Percentiles rank a stretch among this genome's conserved stretches.
phyloP scores from a whole-genome alignment of 2,888 invertebrate species.

The Syrphus vitripennis region DNA sequence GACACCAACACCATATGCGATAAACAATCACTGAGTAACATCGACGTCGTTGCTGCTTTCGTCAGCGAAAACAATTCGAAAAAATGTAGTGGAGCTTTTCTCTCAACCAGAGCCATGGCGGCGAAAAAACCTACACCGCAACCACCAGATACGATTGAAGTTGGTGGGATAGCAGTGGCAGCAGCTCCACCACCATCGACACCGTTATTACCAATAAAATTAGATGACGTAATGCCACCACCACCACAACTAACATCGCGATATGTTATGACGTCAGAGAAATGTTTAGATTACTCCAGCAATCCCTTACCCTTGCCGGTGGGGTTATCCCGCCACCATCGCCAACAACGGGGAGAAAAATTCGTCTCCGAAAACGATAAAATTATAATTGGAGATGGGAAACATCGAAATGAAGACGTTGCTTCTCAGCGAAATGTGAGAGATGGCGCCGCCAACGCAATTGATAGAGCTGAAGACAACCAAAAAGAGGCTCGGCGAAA shows the following conservation, averaged over 20 bases:
- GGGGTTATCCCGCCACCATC: not conserved
- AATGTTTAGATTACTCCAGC: slow-evolving; percentile 7
- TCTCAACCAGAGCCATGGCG: not conserved
- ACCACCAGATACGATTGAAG: slow-evolving; percentile 20
- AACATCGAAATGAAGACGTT: not conserved
- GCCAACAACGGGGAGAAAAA: slow-evolving; percentile 12
- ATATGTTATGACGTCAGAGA: slow-evolving; percentile 41
- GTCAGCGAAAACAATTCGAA: slow-evolving; percentile 32
- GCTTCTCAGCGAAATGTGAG: slow-evolving; percentile 4
- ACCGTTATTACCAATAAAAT: slow-evolving; percentile 28
- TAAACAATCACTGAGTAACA: slow-evolving; percentile 53
- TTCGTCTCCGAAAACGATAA: slow-evolving; percentile 1
- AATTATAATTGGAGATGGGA: slow-evolving; percentile 6
- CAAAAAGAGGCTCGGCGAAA: slow-evolving; percentile 33
- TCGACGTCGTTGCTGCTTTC: slow-evolving; percentile 15
- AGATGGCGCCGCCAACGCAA: slow-evolving; percentile 32
- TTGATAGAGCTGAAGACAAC: not conserved
- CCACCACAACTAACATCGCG: slow-evolving; percentile 1
- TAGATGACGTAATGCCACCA: slow-evolving; percentile 44
- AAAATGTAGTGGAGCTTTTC: slow-evolving; percentile 53
- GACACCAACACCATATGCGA: slow-evolving; percentile 49
- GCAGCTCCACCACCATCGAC: slow-evolving; percentile 2
- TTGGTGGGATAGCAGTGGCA: slow-evolving; percentile 3
- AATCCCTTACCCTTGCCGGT: not conserved
- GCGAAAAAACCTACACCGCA: slow-evolving; percentile 50